Evolutionary conservation across 2,888 invertebrate genomes (phyloP).

Genomic region (Drosophila trichaetosa): DNA sequence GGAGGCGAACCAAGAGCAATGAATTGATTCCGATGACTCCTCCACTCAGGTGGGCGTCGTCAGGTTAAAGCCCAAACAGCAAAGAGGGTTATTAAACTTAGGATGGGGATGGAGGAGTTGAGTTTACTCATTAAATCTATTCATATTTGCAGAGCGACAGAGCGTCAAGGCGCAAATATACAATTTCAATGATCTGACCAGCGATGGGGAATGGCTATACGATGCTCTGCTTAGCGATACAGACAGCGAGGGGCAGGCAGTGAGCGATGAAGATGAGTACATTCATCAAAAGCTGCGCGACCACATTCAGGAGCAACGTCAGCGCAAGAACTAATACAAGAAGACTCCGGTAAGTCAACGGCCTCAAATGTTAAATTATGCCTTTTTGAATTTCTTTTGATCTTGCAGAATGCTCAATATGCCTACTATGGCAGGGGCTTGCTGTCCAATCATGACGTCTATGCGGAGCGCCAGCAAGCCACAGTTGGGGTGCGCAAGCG

Average conservation of each 20-base stretch:
- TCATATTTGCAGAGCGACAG: constrained; percentile 87
- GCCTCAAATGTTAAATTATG: background rate
- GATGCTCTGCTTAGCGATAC: constrained; percentile 92
- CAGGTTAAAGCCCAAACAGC: constrained; percentile 52
- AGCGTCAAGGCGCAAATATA: constrained; percentile 91
- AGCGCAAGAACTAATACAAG: constrained; percentile 90
- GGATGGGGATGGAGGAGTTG: background rate
- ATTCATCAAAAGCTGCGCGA: constrained; percentile 91
- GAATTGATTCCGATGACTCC: constrained; percentile 84
- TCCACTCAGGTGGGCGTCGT: constrained; percentile 56
- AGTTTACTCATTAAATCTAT: background rate
- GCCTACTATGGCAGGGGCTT: constrained; percentile 96
- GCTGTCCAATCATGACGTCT: constrained; percentile 94
- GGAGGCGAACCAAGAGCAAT: constrained; percentile 58
- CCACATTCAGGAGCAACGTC: constrained; percentile 90
- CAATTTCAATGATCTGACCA: constrained; percentile 93
- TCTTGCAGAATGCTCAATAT: constrained; percentile 91
- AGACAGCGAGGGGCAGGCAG: constrained; percentile 87
- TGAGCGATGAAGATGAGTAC: constrained; percentile 89
- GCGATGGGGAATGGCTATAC: constrained; percentile 94
- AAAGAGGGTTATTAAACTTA: constrained; percentile 74
- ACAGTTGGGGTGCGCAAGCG: constrained; percentile 84
- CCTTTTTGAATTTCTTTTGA: background rate
- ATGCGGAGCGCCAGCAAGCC: constrained; percentile 90
- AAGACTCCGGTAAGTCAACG: constrained; percentile 88